Evolutionary conservation across 2,797 vertebrate genomes (phyloP), one percentile per base, ranked within the genome.

Genomic region (Nannoperca obscura): DNA sequence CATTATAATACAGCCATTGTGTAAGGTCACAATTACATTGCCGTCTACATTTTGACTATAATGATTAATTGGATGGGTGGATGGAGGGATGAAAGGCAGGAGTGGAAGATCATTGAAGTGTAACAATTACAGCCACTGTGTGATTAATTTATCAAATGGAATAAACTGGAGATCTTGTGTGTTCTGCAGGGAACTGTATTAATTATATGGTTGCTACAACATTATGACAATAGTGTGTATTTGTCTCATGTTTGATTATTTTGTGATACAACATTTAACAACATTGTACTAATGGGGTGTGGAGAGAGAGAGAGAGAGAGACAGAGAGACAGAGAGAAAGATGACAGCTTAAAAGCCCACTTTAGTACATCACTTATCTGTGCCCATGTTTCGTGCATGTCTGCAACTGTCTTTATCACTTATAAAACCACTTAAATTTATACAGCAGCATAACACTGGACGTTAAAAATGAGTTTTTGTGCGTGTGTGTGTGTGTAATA

Each of bases 291-390:
- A 87, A 85, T 85, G 80, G 83, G 67, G 49, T 54, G 20, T 53
- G 61, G 52, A 67, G 34, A 58, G 30, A 36, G 40, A 46, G 38
- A 47, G 50, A 49, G 49, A 32, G 27, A 8, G 50, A 52, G 47
- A 49, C 38, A 47, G 14, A 44, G 30, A 42, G 36, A 9, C n/a
- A 13, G 42, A 27, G 58, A 74, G 47, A 36, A 58, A 55, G 70
- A 80, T 60, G 78, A 82, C 78, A 81, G 78, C 78, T 83, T 87
- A 80, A 90, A 85, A 91, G 86, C 81, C 73, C 78, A 86, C 71
- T 89, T 84, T 81, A 81, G 82, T 70, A 62, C 73, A 84, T 49
- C 70, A 70, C 60, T 77, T 83, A 68, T 78, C 62, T 78, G 55
- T n/a, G 38, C 5, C 73, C 32, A 66, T 85, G 79, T 71, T 76